phyloP scores from a whole-genome alignment of 2,888 invertebrate species.

The Cataglyphis albicans region DNA sequence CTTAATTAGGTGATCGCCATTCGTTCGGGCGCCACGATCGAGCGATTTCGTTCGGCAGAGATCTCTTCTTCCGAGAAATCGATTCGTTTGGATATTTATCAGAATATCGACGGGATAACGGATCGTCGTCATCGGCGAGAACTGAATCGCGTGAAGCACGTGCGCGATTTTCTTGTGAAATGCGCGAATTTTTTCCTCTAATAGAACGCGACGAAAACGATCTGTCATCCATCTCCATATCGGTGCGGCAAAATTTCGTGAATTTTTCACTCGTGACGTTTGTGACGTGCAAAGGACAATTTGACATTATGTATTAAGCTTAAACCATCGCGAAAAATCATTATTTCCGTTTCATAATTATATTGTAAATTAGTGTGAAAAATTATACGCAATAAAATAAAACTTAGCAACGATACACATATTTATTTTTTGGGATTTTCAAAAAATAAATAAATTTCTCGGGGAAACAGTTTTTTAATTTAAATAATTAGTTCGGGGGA shows the following conservation, averaged over 20 bases:
- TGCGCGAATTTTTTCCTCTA: conserved; percentile 28
- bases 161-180: conserved; percentile 3
- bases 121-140: neutral
- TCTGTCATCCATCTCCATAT: conserved; percentile 48
- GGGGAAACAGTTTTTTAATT: neutral
- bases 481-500: conserved; percentile 5
- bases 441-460: conserved; percentile 4
- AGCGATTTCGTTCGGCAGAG: neutral
- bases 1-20: conserved; percentile 44
- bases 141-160: neutral
- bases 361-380: conserved; percentile 13
- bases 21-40: conserved; percentile 28
- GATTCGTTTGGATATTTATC: conserved; percentile 24
- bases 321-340: neutral
- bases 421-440: neutral
- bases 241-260: neutral
- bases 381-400: conserved; percentile 11
- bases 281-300: neutral
- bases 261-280: neutral
- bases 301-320: neutral
- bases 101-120: conserved; percentile 11
- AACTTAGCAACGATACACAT: neutral
- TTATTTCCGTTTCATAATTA: conserved; percentile 12
- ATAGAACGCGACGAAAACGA: conserved; percentile 38
- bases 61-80: conserved; percentile 7